Percentiles rank a stretch among this genome's conserved stretches.
These are phyloP conservation scores for Parasteatoda tepidariorum DNA, from an alignment of 1,140 invertebrate species.

Conservation along the genomic window DNA sequence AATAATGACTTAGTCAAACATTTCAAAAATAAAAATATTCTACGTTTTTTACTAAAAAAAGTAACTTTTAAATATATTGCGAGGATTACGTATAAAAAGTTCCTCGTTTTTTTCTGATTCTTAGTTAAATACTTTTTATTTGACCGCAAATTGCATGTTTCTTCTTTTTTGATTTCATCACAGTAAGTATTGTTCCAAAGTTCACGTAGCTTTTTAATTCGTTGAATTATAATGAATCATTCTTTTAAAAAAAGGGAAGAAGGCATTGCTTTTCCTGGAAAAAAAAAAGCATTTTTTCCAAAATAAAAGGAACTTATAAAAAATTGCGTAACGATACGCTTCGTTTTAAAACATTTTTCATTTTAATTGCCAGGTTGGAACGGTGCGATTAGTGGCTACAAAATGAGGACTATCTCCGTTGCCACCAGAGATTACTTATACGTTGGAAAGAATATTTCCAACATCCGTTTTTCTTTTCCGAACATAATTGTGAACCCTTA, in stretches of 20 bases:
- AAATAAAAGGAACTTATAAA: neutral
- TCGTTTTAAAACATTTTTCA: slow-evolving; percentile 29
- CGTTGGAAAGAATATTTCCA: slow-evolving; percentile 27
- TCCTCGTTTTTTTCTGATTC: too few species aligned
- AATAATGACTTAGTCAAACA: too few species aligned
- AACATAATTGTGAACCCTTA: slow-evolving; percentile 20
- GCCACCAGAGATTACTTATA: slow-evolving; percentile 42
- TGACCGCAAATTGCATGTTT: too few species aligned
- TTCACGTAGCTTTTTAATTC: too few species aligned
- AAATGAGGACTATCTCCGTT: slow-evolving; percentile 1
- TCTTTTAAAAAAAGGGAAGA: neutral
- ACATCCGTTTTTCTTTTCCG: slow-evolving; percentile 1
- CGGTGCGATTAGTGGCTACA: neutral
- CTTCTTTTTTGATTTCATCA: too few species aligned
- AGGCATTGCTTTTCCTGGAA: neutral
- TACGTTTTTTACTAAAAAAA: too few species aligned
- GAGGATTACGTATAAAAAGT: too few species aligned
- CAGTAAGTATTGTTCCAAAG: too few species aligned
- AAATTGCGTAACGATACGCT: neutral
- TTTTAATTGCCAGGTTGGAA: slow-evolving; percentile 41
- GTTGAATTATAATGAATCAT: neutral
- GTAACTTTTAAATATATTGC: too few species aligned
- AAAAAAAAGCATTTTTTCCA: neutral
- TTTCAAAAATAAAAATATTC: too few species aligned
- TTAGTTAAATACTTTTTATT: too few species aligned